phyloP scores from a whole-genome alignment of 2,113 vertebrate genomes.

The Pluvialis apricaria region DNA sequence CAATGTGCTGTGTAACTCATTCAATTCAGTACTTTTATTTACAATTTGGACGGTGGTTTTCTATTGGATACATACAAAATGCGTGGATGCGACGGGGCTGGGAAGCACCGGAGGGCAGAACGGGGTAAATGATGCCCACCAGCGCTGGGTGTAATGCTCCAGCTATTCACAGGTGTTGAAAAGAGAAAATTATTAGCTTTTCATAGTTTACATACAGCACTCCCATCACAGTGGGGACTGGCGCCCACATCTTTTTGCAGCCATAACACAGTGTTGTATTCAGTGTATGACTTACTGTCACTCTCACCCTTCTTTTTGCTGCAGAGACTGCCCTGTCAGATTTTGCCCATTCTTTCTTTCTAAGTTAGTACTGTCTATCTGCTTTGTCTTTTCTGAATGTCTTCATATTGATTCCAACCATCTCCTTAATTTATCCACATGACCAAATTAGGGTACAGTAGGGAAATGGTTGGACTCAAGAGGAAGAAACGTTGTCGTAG shows the following conservation, averaged over 20 bases:
- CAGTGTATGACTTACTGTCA: neutral
- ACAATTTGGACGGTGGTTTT: neutral
- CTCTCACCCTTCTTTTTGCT: neutral
- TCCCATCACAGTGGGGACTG: neutral
- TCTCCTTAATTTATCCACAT: neutral
- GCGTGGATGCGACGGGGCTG: neutral
- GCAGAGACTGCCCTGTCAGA: neutral
- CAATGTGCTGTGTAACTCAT: neutral
- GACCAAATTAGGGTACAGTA: neutral
- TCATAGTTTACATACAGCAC: neutral
- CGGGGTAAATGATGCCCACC: neutral
- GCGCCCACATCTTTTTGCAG: accelerated
- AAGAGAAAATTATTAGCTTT: constrained; percentile 18
- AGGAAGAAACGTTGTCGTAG: neutral
- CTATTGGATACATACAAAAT: neutral
- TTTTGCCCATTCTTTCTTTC: neutral
- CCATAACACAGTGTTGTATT: neutral
- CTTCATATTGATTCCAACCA: neutral
- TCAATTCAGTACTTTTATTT: neutral
- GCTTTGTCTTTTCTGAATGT: neutral
- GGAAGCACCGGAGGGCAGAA: neutral
- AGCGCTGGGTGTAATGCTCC: neutral
- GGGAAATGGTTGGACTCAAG: neutral
- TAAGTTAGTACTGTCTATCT: neutral
- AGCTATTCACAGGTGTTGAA: neutral